Evolutionary conservation across 2,797 vertebrate species (phyloP), one percentile per base, ranked within the genome.

Genomic region (Cyprinodon diabolis): DNA sequence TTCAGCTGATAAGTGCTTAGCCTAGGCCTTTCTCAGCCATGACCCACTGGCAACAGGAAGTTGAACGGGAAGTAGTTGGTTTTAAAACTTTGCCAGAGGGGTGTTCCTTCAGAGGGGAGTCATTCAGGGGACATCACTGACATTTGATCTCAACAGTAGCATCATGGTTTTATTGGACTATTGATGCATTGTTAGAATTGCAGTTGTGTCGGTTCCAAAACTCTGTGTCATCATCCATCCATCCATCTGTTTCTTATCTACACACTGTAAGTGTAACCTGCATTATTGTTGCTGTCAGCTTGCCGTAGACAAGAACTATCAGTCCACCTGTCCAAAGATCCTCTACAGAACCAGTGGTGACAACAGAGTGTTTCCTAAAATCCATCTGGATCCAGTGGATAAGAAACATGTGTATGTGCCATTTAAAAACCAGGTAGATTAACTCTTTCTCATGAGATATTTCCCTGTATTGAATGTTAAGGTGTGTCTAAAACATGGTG

Each of bases 351-450:
- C 89, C 66, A 63, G 68, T 6, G 79, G 87, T 0, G 91, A 94
- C 66, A 73, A 40, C 6, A 23, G 21, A 23, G 80, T 94, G 63
- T 83, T 93, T 76, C 85, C 85, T 56, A 91, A 67, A 76, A 81
- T 95, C 49, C 77, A 76, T 1, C 82, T 95, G 80, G 92, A 93
- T 51, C 85, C 83, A 57, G 74, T 82, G 66, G 90, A 92, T 79
- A 51, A 2, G 0, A 90, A 85, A 75, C 83, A 93, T 35, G 23
- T 94, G 3, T 94, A 93, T 19, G 69, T 93, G 30, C 81, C 84
- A 0, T 71, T 92, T 23, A 63, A 4, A 40, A 90, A 93, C 21
- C 80, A 94, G 90, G 95, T 95, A 62, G 2, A 37, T 0, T 7
- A 13, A 17, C 12, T 11, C 49, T 67, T 8, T 23, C 13, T 1